A percentile compares a stretch with the other conserved stretches of the same genome.
Conservation (phyloP, 2,113 vertebrate species). For the Otolemur garnettii region DNA sequence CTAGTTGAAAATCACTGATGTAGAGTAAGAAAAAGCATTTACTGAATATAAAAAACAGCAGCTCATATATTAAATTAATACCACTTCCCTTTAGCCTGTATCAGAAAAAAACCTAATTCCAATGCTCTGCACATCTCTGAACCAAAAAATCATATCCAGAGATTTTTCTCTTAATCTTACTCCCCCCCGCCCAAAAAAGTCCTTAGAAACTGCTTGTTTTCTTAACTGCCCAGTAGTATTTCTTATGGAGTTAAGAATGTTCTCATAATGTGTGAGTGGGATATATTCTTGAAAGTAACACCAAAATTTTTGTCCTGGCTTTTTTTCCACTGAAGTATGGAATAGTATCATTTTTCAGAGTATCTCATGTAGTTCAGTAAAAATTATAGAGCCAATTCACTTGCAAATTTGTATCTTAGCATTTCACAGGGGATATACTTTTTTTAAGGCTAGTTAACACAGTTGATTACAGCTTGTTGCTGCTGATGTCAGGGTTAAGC, state of each 20-base stretch:
- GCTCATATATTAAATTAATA: not conserved
- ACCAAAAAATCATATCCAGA: not conserved
- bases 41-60: not conserved
- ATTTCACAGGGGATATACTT: not conserved
- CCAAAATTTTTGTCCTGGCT: not conserved
- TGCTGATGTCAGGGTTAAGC: constrained; percentile 21
- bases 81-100: not conserved
- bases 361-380: not conserved
- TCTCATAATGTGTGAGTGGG: not conserved
- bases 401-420: not conserved
- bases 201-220: not conserved
- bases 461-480: not conserved
- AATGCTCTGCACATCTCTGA: not conserved
- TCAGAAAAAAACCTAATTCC: not conserved
- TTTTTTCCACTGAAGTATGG: not conserved
- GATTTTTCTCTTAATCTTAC: not conserved
- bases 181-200: not conserved
- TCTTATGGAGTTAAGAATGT: not conserved
- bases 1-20: too few relatives aligned
- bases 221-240: not conserved
- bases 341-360: constrained; percentile 5
- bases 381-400: not conserved
- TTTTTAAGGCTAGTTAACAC: not conserved
- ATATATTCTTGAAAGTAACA: not conserved
- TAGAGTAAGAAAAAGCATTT: not conserved